phyloP scores from a whole-genome alignment of 2,113 vertebrate species.

The Phrynocephalus versicolor region DNA sequence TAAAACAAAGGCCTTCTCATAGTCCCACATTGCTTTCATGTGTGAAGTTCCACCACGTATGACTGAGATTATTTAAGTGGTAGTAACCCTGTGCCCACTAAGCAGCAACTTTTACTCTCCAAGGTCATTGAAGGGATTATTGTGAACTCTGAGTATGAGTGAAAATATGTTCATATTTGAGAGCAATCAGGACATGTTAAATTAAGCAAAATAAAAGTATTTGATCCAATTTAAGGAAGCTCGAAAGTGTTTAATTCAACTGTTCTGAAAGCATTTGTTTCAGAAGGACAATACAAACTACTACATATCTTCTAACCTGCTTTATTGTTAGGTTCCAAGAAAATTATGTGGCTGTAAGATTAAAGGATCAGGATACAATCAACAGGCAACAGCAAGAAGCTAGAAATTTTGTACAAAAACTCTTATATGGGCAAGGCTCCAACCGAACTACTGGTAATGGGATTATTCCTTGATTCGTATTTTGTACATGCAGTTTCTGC shows the following conservation, averaged over 20 bases:
- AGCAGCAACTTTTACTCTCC: neutral
- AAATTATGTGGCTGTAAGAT: conserved; percentile 76
- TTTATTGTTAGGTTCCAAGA: conserved; percentile 75
- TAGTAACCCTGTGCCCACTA: neutral
- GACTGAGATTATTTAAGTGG: neutral
- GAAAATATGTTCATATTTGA: neutral
- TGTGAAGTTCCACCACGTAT: neutral
- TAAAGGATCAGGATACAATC: conserved; percentile 64
- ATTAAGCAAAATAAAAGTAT: neutral
- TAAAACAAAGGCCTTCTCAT: neutral
- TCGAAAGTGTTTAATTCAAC: neutral
- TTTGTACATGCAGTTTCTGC: accelerated
- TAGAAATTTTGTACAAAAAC: conserved; percentile 77
- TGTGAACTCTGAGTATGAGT: neutral
- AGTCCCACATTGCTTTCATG: neutral
- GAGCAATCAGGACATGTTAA: neutral
- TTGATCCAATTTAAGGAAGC: neutral
- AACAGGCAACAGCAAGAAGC: conserved; percentile 78
- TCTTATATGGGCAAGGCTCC: conserved; percentile 82
- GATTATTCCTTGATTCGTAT: neutral
- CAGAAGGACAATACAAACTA: neutral
- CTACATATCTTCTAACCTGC: neutral
- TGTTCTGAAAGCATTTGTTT: neutral
- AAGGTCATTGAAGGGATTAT: neutral
- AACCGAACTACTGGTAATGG: conserved; percentile 82